Evolutionary conservation across 2,888 invertebrate genomes (phyloP).

Genomic region (Protodeltote pygarga): DNA sequence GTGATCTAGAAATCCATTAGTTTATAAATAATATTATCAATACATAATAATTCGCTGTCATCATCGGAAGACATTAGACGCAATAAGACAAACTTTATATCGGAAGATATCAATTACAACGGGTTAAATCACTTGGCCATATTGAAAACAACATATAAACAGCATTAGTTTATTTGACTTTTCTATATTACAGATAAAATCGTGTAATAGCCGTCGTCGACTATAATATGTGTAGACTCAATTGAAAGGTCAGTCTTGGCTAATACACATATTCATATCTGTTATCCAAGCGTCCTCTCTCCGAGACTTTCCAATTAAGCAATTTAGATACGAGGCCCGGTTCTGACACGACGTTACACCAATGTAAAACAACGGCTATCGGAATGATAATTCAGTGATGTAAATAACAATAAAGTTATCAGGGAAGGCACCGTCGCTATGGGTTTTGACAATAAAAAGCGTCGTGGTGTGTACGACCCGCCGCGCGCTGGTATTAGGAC

Average conservation of each 20-base stretch:
- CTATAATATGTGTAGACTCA: constrained; percentile 64
- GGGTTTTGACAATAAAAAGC: constrained; percentile 85
- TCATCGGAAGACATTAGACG: constrained; percentile 54
- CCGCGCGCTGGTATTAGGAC: constrained; percentile 70
- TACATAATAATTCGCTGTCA: constrained; percentile 53
- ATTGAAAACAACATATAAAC: constrained; percentile 65
- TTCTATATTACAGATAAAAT: constrained; percentile 68
- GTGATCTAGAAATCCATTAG: constrained; percentile 10
- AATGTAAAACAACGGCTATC: constrained; percentile 85
- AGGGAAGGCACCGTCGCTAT: constrained; percentile 74
- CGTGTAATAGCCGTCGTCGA: constrained; percentile 61
- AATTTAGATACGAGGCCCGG: constrained; percentile 82
- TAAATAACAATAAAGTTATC: constrained; percentile 87
- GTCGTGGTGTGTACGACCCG: constrained; percentile 71
- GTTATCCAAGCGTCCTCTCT: constrained; percentile 70
- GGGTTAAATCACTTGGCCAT: constrained; percentile 61
- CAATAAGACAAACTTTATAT: constrained; percentile 58
- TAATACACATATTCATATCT: constrained; percentile 71
- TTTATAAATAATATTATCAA: constrained; percentile 40
- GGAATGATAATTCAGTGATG: constrained; percentile 82
- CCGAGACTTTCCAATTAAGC: constrained; percentile 84
- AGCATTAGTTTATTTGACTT: constrained; percentile 65
- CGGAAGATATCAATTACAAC: constrained; percentile 62
- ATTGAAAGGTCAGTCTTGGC: constrained; percentile 71
- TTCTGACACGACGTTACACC: constrained; percentile 77